These are phyloP conservation scores for Agrenia bidenticulata DNA, from an alignment of 2,888 invertebrate species.

Conservation along the genomic window DNA sequence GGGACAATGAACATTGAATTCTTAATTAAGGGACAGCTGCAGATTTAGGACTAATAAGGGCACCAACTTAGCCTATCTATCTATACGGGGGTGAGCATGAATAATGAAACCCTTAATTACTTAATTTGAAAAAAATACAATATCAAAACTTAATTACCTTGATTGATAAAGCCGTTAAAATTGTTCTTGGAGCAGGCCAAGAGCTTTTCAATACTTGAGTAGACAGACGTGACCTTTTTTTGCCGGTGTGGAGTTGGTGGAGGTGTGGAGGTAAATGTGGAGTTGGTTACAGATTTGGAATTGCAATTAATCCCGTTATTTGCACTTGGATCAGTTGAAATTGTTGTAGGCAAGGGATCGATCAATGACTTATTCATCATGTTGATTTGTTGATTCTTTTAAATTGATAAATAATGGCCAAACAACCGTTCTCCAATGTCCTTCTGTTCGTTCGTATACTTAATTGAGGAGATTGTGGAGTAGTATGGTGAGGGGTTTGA, in stretches of 20 bases:
- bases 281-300: slow-evolving; percentile 2
- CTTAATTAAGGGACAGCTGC: no score
- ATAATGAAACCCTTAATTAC: background rate
- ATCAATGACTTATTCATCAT: slow-evolving; percentile 36
- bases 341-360: slow-evolving; percentile 12
- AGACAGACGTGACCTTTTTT: slow-evolving; percentile 33
- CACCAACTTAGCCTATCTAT: no score
- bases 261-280: slow-evolving; percentile 9
- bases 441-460: no score
- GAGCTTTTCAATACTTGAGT: slow-evolving; percentile 53
- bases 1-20: no score
- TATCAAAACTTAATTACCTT: slow-evolving; percentile 2
- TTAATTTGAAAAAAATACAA: background rate
- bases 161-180: background rate
- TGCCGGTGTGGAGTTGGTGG: slow-evolving; percentile 1
- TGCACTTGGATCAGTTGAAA: slow-evolving; percentile 16
- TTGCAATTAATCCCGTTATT: slow-evolving; percentile 9
- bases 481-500: no score
- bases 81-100: no score
- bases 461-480: no score
- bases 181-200: slow-evolving; percentile 35
- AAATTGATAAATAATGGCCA: no score
- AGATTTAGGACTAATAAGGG: no score
- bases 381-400: slow-evolving; percentile 3
- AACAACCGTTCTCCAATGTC: no score